A percentile compares a stretch with the other conserved stretches of the same genome.
Evolutionary conservation across 2,888 invertebrate genomes (phyloP).

Genomic region (Asteroscopus sphinx): DNA sequence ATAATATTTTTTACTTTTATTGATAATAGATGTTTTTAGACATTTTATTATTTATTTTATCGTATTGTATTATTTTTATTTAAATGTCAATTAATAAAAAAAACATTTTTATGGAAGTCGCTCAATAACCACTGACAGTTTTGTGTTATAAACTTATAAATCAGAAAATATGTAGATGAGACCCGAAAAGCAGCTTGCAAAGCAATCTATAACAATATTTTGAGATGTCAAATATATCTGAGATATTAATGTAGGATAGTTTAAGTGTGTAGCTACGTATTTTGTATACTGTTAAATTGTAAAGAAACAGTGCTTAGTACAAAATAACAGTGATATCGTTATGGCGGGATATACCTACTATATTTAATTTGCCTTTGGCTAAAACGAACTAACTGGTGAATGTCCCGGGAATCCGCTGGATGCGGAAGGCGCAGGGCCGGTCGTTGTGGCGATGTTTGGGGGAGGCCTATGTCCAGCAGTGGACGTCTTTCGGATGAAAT

Average conservation of each 20-base stretch:
- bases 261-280: constrained; percentile 34
- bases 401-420: too few relatives aligned
- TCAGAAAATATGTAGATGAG: constrained; percentile 4
- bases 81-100: constrained; percentile 4
- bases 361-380: background rate
- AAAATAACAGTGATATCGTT: constrained; percentile 38
- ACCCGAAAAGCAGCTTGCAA: constrained; percentile 33
- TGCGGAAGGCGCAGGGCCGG: too few relatives aligned
- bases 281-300: constrained; percentile 34
- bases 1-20: constrained; percentile 2
- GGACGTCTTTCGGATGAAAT: too few relatives aligned
- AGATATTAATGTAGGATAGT: constrained; percentile 53
- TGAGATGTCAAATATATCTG: constrained; percentile 58
- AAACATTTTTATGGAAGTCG: constrained; percentile 6
- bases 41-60: constrained; percentile 7
- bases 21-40: constrained; percentile 3
- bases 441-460: too few relatives aligned
- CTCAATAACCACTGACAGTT: constrained; percentile 21
- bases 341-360: constrained; percentile 3
- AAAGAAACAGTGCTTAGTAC: constrained; percentile 43
- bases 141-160: constrained; percentile 12
- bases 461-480: too few relatives aligned
- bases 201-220: constrained; percentile 37
- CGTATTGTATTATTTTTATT: constrained; percentile 3
- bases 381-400: too few relatives aligned